A percentile compares a stretch with the other conserved stretches of the same genome.
Conservation (phyloP, 2,113 vertebrate species). For the Phocoena sinus region DNA sequence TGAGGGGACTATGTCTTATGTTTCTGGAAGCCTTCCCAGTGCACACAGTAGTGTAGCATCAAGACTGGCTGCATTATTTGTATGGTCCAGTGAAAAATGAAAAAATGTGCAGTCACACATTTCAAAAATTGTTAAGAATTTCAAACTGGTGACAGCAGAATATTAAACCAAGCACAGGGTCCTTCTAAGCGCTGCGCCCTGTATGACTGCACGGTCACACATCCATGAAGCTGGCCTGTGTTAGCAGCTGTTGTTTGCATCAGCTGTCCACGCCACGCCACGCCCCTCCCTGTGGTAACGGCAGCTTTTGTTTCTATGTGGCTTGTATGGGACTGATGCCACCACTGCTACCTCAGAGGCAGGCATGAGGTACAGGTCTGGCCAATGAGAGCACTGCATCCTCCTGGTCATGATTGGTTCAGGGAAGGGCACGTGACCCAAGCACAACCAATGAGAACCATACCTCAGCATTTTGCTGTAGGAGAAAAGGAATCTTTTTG, state of each 20-base stretch:
- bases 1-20: not conserved
- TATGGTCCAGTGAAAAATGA: not conserved
- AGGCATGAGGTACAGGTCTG: not conserved
- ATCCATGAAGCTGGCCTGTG: not conserved
- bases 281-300: not conserved
- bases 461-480: not conserved
- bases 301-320: not conserved
- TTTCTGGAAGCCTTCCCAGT: not conserved
- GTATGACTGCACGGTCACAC: not conserved
- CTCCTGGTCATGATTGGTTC: not conserved
- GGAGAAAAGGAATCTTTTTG: not conserved
- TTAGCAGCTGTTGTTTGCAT: not conserved
- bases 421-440: not conserved
- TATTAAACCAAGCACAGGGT: not conserved
- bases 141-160: not conserved
- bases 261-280: rapidly evolving
- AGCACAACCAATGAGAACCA: not conserved
- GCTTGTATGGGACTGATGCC: not conserved
- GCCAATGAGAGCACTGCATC: not conserved
- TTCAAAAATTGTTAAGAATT: not conserved
- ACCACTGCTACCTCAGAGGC: not conserved
- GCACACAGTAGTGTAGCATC: not conserved
- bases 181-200: not conserved
- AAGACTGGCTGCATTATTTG: not conserved
- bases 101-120: not conserved